Evolutionary conservation across 2,113 vertebrate genomes (phyloP), one percentile per base, ranked within the genome.

Genomic region (Glareola pratincola): DNA sequence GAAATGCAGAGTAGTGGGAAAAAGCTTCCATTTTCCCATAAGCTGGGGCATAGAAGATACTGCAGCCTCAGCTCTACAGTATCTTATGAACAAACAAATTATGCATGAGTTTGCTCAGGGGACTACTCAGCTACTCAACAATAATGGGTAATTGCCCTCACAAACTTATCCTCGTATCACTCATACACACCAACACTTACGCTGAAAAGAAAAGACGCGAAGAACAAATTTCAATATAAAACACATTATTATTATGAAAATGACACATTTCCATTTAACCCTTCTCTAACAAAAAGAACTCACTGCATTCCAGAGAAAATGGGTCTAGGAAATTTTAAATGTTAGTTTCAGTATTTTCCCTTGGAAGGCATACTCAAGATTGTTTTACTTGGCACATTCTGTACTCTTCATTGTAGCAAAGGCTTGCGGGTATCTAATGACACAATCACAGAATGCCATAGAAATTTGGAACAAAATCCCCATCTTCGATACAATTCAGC

Each of bases 71-170:
- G 96, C 96, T 96, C 94, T 96, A 89, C 92, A 53, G 91, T 96
- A 94, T 97, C 96, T 98, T 98, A 97, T 97, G 96, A 97, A 97
- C 97, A 98, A 98, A 98, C 97, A 98, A 98, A 98, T 98, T 98
- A 98, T 97, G 94, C 97, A 93, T 98, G 97, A 97, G 96, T 97
- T 98, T 97, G 96, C 98, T 97, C 98, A 76, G 79, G 97, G 97
- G 98, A 97, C 90, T 96, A 97, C 97, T 96, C 97, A 97, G 96
- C 97, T 96, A 83, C 96, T 98, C 96, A 94, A 97, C 94, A 98
- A 96, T 98, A 98, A 98, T 98, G 97, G 97, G 96, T 97, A 98
- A 98, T 98, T 98, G 96, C 96, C 95, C 97, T 95, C 97, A 96
- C 94, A 98, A 98, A 98, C 64, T 68, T 97, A 97, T 97, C 95